Evolutionary conservation across 2,797 vertebrate genomes (phyloP).

Genomic region (Pristis pectinata): DNA sequence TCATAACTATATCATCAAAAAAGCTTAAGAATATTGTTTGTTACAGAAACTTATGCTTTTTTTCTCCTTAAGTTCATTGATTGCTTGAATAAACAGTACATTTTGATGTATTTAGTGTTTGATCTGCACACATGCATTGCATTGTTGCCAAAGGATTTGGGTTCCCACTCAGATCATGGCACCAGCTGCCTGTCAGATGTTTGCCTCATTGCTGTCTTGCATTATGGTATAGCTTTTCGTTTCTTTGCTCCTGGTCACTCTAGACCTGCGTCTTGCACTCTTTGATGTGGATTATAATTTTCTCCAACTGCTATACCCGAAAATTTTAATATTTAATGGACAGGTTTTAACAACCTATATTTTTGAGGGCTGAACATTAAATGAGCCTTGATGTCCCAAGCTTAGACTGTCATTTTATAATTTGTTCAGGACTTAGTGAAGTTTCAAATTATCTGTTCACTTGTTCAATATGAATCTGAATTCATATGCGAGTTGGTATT

Average conservation of each 20-base stretch:
- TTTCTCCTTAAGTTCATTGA: not conserved
- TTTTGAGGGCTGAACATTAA: not conserved
- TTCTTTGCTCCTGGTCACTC: not conserved
- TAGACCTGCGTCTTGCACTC: not conserved
- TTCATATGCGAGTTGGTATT: not conserved
- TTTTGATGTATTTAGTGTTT: not conserved
- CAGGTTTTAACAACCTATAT: not conserved
- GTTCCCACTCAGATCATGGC: slow-evolving; percentile 8
- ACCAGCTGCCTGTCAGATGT: slow-evolving; percentile 31
- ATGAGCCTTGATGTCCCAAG: not conserved
- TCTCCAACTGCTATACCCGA: not conserved
- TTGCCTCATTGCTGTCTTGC: slow-evolving; percentile 8
- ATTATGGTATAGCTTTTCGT: not conserved
- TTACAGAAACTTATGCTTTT: not conserved
- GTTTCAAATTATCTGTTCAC: not conserved
- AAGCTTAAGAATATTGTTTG: not conserved
- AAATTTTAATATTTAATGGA: not conserved
- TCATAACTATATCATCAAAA: not conserved
- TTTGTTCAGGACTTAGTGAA: not conserved
- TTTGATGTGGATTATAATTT: slow-evolving; percentile 18
- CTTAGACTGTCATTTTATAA: not conserved
- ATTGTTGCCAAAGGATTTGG: slow-evolving; percentile 33
- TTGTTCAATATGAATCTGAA: not conserved
- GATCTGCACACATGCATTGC: slow-evolving; percentile 14
- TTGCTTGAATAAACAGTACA: not conserved